These are phyloP conservation scores for Cylas formicarius DNA, from an alignment of 1,140 invertebrate species.

Conservation along the genomic window DNA sequence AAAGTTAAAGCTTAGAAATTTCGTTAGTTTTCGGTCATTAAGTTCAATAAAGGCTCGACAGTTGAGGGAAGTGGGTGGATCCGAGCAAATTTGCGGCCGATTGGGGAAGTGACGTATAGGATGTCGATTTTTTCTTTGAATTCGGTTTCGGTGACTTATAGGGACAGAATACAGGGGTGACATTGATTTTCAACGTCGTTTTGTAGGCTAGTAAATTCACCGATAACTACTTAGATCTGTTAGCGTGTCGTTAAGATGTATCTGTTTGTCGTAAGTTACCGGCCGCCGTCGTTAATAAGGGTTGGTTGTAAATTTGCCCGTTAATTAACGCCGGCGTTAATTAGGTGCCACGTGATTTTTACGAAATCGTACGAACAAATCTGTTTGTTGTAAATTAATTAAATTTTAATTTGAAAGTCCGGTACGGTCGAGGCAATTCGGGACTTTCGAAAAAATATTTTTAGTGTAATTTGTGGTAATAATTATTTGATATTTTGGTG, in stretches of 20 bases:
- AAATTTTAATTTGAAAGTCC: no score
- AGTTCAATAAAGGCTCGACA: slow-evolving; percentile 11
- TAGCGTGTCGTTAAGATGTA: slow-evolving; percentile 6
- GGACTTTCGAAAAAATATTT: no score
- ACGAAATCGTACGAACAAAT: no score
- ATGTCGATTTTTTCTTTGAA: slow-evolving; percentile 16
- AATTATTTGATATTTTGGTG: no score
- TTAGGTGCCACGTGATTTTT: no score
- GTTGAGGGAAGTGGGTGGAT: slow-evolving; percentile 18
- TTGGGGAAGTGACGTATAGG: slow-evolving; percentile 17
- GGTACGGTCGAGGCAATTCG: no score
- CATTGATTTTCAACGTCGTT: slow-evolving; percentile 17
- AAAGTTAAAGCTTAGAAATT: no score
- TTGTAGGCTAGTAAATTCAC: slow-evolving; percentile 9
- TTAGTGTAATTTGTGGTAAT: no score
- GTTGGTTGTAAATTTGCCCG: slow-evolving; percentile 3
- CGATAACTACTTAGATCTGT: background rate
- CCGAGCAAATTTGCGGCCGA: slow-evolving; percentile 16
- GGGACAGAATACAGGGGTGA: slow-evolving; percentile 16
- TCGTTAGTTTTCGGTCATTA: slow-evolving; percentile 18
- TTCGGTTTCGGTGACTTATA: slow-evolving; percentile 3
- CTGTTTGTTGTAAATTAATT: no score
- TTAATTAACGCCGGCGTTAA: no score
- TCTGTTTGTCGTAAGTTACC: slow-evolving; percentile 15
- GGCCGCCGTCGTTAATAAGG: background rate